A percentile compares a stretch with the other conserved stretches of the same genome.
phyloP scores from a whole-genome alignment of 2,888 invertebrate species.

The Apoderus coryli region DNA sequence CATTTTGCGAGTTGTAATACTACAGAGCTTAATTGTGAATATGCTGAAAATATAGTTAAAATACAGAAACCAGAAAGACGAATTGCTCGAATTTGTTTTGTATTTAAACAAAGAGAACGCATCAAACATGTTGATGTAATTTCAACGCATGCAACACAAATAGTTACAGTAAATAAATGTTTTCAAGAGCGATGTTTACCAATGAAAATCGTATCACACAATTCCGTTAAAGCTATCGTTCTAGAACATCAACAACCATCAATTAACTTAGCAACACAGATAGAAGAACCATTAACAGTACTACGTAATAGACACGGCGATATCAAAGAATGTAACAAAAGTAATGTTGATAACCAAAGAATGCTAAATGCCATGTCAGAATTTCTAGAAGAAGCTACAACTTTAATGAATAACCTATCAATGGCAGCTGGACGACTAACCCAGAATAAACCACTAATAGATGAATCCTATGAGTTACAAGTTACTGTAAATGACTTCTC shows the following conservation, averaged over 20 bases:
- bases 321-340: conserved; percentile 23
- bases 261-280: conserved; percentile 8
- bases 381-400: conserved; percentile 32
- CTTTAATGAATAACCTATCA: conserved; percentile 28
- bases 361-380: conserved; percentile 30
- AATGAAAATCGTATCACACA: background rate
- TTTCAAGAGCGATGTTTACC: background rate
- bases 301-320: too few relatives aligned
- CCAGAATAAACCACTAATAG: conserved; percentile 5
- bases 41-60: too few relatives aligned
- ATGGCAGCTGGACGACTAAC: conserved; percentile 20
- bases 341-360: conserved; percentile 20
- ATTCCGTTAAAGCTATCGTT: conserved; percentile 12
- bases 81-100: background rate
- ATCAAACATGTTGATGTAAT: background rate
- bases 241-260: conserved; percentile 10
- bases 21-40: background rate
- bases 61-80: too few relatives aligned
- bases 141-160: background rate
- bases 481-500: conserved; percentile 27
- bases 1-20: too few relatives aligned
- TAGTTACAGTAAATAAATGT: background rate
- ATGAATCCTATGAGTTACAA: conserved; percentile 25
- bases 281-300: conserved; percentile 12
- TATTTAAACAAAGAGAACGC: background rate